These are phyloP conservation scores for Cryptocephalus moraei DNA, from an alignment of 2,888 invertebrate genomes.

Conservation along the genomic window DNA sequence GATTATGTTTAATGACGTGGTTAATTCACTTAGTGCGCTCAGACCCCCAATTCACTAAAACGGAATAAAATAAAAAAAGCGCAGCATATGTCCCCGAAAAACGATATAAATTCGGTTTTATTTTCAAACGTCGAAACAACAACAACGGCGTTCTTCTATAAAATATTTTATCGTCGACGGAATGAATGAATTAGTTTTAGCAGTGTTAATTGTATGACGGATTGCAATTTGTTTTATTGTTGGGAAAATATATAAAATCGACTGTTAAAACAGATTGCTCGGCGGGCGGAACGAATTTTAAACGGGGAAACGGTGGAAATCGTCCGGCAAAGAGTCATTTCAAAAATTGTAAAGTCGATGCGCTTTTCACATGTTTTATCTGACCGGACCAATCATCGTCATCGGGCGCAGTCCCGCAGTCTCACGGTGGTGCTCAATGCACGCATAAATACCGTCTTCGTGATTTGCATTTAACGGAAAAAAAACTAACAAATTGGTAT, in stretches of 20 bases:
- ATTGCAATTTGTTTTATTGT: conserved; percentile 3
- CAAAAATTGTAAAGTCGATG: too few species aligned
- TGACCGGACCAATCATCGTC: too few species aligned
- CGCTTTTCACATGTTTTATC: too few species aligned
- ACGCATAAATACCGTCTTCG: conserved; percentile 18
- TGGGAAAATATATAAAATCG: conserved; percentile 2
- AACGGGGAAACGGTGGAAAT: too few species aligned
- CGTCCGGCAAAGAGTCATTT: too few species aligned
- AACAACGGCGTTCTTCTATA: conserved; percentile 1
- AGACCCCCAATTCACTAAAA: conserved; percentile 8
- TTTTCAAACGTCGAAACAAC: conserved; percentile 3
- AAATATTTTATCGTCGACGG: conserved; percentile 3
- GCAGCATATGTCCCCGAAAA: conserved; percentile 10
- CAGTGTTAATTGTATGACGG: conserved; percentile 1
- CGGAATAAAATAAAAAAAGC: conserved; percentile 4
- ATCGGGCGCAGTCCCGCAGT: background rate
- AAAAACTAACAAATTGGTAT: conserved; percentile 23
- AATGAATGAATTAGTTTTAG: conserved; percentile 3
- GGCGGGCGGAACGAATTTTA: too few species aligned
- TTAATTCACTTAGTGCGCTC: conserved; percentile 26
- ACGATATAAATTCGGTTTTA: conserved; percentile 2
- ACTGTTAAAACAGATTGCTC: background rate
- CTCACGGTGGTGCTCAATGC: conserved; percentile 9
- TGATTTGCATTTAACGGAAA: conserved; percentile 17
- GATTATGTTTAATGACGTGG: conserved; percentile 29